Conservation (phyloP, 1,140 invertebrate genomes). For the Zaprionus lachaisei region DNA sequence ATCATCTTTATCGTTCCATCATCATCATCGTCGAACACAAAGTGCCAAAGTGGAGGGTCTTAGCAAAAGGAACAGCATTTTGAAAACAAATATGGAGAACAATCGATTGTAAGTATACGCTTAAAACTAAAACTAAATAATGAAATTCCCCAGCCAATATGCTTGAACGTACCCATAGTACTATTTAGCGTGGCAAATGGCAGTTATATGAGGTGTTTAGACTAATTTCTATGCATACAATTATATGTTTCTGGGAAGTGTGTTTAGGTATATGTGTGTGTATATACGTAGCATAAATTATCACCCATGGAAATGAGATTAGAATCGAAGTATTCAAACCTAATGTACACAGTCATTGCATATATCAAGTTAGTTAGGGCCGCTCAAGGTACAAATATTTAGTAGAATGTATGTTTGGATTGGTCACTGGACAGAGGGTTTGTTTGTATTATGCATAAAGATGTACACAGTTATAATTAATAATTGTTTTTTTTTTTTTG, state of each 20-base stretch:
- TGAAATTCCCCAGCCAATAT: constrained; percentile 60
- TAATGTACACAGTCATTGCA: constrained; percentile 23
- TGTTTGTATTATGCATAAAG: constrained; percentile 12
- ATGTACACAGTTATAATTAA: constrained; percentile 16
- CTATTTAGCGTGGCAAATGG: constrained; percentile 72
- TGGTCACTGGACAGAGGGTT: constrained; percentile 43
- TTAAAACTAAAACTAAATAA: constrained; percentile 76
- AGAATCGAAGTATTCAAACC: constrained; percentile 33
- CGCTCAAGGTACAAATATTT: constrained; percentile 20
- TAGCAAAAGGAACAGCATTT: constrained; percentile 81
- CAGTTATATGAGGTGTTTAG: constrained; percentile 70
- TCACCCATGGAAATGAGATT: constrained; percentile 24
- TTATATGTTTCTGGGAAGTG: constrained; percentile 5
- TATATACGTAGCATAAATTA: constrained; percentile 27
- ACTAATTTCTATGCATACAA: constrained; percentile 36
- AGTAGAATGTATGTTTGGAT: constrained; percentile 22
- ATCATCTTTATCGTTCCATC: constrained; percentile 37
- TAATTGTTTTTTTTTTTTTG: constrained; percentile 6
- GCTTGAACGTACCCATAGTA: constrained; percentile 58
- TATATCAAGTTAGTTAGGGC: constrained; percentile 17
- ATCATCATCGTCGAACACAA: constrained; percentile 58
- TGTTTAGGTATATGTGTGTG: background rate
- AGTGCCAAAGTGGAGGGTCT: constrained; percentile 76
- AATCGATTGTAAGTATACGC: constrained; percentile 74
- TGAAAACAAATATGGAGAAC: constrained; percentile 58